These are phyloP conservation scores for Selene dorsalis DNA, from an alignment of 2,797 vertebrate species.

Conservation along the genomic window DNA sequence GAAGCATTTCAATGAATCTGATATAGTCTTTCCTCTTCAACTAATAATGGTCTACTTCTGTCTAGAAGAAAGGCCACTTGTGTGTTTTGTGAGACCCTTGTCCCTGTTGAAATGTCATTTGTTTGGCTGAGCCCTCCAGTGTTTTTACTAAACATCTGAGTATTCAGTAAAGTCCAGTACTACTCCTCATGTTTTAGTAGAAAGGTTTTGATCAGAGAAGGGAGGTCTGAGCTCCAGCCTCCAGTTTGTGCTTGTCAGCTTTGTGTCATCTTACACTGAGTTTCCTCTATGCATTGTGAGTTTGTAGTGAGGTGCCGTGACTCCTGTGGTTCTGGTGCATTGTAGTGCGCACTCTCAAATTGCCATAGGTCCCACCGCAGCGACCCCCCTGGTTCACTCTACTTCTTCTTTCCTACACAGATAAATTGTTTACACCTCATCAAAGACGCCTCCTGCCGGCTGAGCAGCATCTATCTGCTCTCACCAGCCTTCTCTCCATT, in stretches of 20 bases:
- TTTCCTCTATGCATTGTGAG: conserved; percentile 50
- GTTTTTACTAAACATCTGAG: conserved; percentile 31
- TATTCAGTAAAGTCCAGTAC: conserved; percentile 10
- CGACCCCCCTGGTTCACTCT: conserved; percentile 62
- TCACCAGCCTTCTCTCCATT: conserved; percentile 86
- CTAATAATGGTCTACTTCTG: conserved; percentile 79
- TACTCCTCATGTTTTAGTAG: conserved; percentile 10
- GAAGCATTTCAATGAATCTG: conserved; percentile 53
- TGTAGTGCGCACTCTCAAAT: conserved; percentile 33
- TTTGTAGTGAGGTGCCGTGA: conserved; percentile 47
- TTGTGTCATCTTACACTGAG: conserved; percentile 6
- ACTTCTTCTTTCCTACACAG: conserved; percentile 87
- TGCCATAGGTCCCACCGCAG: conserved; percentile 32
- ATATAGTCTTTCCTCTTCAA: conserved; percentile 42
- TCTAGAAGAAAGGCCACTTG: conserved; percentile 69
- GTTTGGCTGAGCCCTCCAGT: conserved; percentile 18
- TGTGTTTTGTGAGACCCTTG: conserved; percentile 25
- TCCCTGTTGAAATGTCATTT: conserved; percentile 14
- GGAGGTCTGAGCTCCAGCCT: neutral
- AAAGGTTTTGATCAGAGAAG: neutral
- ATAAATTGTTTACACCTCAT: conserved; percentile 95
- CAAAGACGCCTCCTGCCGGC: conserved; percentile 89
- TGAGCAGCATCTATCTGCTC: conserved; percentile 88
- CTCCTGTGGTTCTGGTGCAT: conserved; percentile 44
- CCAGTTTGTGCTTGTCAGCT: conserved; percentile 23